phyloP scores from a whole-genome alignment of 2,113 vertebrate species.

The Bathybates hornii region DNA sequence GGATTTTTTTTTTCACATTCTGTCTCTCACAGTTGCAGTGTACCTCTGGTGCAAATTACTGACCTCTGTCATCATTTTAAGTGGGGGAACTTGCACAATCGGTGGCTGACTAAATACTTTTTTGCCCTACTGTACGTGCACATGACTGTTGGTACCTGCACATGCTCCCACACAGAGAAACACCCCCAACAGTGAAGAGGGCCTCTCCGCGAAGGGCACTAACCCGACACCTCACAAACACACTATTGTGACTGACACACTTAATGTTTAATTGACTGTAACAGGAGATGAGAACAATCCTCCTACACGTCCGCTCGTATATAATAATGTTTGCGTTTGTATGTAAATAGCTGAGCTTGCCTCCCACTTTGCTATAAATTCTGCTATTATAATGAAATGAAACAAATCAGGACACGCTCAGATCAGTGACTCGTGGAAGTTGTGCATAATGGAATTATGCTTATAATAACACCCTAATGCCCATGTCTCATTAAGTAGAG shows the following conservation, averaged over 20 bases:
- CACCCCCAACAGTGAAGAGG: not conserved
- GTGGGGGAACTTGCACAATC: no score
- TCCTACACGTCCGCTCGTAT: not conserved
- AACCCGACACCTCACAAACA: conserved; percentile 56
- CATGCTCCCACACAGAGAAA: not conserved
- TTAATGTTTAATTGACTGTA: conserved; percentile 66
- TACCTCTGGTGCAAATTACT: no score
- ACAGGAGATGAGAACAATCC: conserved; percentile 38
- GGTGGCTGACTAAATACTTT: no score
- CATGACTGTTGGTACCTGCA: not conserved
- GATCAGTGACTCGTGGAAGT: not conserved
- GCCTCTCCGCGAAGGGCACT: not conserved
- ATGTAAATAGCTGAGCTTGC: not conserved
- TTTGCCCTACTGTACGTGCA: not conserved
- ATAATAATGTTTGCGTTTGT: not conserved
- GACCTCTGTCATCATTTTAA: no score
- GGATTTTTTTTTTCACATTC: no score
- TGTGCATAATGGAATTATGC: not conserved
- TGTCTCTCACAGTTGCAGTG: no score
- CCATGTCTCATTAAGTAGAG: not conserved
- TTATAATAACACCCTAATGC: not conserved
- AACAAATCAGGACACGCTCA: conserved; percentile 18
- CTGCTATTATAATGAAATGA: not conserved
- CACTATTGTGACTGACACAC: conserved; percentile 41
- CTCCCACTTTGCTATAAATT: not conserved